phyloP scores from a whole-genome alignment of 2,797 vertebrate genomes.

The Phaenicophaeus curvirostris region DNA sequence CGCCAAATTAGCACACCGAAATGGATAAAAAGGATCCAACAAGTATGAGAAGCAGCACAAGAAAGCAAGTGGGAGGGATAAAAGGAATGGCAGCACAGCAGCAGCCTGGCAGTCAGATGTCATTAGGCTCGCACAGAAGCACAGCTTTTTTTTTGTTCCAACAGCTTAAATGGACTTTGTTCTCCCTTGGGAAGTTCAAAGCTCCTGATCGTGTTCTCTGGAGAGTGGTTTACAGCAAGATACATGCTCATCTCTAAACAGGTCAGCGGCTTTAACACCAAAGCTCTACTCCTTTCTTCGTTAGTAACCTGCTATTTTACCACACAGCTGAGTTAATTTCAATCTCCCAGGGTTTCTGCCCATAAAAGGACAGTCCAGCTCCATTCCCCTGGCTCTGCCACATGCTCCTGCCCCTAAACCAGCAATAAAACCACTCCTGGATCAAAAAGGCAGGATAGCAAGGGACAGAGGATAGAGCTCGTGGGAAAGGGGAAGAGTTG shows the following conservation, averaged over 20 bases:
- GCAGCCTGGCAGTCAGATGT: not conserved
- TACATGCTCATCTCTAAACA: not conserved
- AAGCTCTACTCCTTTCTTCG: not conserved
- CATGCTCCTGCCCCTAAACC: not conserved
- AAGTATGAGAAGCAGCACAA: not conserved
- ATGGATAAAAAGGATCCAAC: not conserved
- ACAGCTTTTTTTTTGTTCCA: not conserved
- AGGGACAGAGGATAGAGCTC: not conserved
- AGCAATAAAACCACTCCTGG: not conserved
- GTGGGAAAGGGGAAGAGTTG: not conserved
- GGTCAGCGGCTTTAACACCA: not conserved
- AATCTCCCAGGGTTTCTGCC: not conserved
- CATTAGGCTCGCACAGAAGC: not conserved
- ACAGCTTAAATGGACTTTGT: not conserved
- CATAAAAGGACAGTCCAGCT: not conserved
- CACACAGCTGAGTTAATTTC: not conserved
- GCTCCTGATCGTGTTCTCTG: rapidly evolving
- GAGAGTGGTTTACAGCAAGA: not conserved
- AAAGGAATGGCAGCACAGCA: not conserved
- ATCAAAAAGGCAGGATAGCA: not conserved
- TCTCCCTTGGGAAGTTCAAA: not conserved
- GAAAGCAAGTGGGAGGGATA: not conserved
- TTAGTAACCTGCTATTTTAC: not conserved
- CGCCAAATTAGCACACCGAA: not conserved
- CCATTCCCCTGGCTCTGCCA: not conserved